Evolutionary conservation across 2,113 vertebrate species (phyloP).

Genomic region (Nyctereutes procyonoides): DNA sequence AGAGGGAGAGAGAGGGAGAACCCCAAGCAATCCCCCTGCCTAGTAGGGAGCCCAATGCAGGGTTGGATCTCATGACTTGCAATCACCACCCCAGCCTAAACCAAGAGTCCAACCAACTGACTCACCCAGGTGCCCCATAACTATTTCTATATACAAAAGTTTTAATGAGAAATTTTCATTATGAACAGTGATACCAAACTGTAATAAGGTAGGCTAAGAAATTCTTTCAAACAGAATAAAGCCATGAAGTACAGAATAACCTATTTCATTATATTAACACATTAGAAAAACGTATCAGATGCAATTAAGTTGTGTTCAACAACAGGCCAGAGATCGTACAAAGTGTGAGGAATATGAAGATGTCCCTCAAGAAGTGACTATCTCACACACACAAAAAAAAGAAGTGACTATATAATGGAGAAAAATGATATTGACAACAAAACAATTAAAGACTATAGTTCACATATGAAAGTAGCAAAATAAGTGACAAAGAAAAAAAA

Average conservation of each 20-base stretch:
- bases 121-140: neutral
- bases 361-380: neutral
- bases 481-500: no score
- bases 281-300: neutral
- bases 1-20: neutral
- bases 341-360: neutral
- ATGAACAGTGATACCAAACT: neutral
- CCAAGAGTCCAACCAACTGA: neutral
- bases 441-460: neutral
- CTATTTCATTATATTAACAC: neutral
- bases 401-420: neutral
- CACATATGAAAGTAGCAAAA: neutral
- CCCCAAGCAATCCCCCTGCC: neutral
- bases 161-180: neutral
- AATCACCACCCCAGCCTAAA: neutral
- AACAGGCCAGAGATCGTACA: neutral
- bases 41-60: neutral
- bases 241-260: neutral
- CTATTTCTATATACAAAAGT: neutral
- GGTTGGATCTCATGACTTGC: neutral
- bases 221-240: slow-evolving; percentile 15
- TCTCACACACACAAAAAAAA: neutral
- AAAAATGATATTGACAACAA: neutral
- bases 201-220: neutral
- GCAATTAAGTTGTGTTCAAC: neutral